A percentile compares a stretch with the other conserved stretches of the same genome.
phyloP scores from a whole-genome alignment of 2,113 vertebrate genomes.

The Tychaedon coryphoeus region DNA sequence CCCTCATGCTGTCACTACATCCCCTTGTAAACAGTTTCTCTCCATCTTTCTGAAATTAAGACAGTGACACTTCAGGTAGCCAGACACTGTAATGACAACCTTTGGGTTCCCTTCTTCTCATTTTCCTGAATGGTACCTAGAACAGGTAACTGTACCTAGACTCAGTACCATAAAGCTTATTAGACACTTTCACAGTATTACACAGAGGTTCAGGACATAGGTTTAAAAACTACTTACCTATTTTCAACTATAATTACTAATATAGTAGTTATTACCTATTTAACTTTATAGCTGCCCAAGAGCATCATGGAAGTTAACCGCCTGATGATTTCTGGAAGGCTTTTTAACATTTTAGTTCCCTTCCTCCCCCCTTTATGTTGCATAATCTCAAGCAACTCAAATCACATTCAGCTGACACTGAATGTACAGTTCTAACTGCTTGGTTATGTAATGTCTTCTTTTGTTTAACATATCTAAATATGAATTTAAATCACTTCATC shows the following conservation, averaged over 20 bases:
- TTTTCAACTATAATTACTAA: not conserved
- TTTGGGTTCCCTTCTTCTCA: not conserved
- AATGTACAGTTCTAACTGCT: conserved; percentile 50
- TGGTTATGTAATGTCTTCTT: conserved; percentile 61
- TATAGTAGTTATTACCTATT: not conserved
- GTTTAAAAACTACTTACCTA: not conserved
- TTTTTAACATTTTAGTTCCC: not conserved
- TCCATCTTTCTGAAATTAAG: not conserved
- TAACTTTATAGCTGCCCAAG: not conserved
- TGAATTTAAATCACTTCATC: conserved; percentile 45
- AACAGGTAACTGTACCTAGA: not conserved
- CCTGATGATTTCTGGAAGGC: not conserved
- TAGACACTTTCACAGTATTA: not conserved
- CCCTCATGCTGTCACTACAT: not conserved
- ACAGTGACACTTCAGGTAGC: not conserved
- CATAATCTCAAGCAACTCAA: conserved; percentile 35
- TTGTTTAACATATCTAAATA: conserved; percentile 61
- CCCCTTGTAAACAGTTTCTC: not conserved
- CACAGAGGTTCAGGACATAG: not conserved
- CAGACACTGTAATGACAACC: not conserved
- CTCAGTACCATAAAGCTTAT: not conserved
- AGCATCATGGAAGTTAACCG: not conserved
- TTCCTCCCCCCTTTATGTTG: conserved; percentile 14
- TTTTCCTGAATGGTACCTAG: not conserved
- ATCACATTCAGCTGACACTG: conserved; percentile 58